Conservation (phyloP, 2,797 vertebrate species). For the Enteromius mattozi region DNA sequence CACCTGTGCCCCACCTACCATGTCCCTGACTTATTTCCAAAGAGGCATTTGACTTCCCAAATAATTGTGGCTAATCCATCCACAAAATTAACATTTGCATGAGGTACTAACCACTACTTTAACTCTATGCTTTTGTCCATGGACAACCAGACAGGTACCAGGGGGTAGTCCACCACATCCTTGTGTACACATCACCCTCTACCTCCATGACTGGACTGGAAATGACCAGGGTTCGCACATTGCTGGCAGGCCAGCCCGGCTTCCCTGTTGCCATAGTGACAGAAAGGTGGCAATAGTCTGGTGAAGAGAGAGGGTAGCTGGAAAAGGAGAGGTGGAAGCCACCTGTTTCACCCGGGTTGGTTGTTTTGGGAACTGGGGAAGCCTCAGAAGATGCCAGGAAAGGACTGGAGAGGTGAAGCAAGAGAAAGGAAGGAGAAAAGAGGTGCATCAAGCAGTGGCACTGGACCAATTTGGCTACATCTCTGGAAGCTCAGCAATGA, state of each 20-base stretch:
- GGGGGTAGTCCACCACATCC: background rate
- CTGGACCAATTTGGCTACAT: background rate
- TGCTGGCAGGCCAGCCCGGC: background rate
- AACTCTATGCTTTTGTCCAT: background rate
- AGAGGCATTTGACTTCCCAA: background rate
- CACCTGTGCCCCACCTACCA: background rate
- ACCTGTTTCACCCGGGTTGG: background rate
- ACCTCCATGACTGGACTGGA: background rate
- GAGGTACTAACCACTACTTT: background rate
- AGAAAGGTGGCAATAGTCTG: background rate
- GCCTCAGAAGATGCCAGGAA: background rate
- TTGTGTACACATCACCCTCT: background rate
- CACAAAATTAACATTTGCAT: background rate
- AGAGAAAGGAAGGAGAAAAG: background rate
- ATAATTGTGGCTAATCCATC: background rate
- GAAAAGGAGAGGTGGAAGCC: background rate
- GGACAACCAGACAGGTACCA: background rate
- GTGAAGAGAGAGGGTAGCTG: background rate
- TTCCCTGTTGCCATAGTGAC: background rate
- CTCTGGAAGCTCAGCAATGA: background rate
- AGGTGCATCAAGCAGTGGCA: background rate
- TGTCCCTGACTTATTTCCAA: background rate
- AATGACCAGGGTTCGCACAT: background rate
- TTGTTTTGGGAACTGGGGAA: background rate
- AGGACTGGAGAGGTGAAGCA: too few relatives aligned